phyloP scores from a whole-genome alignment of 2,888 invertebrate species.

The Drosophila phalerata region DNA sequence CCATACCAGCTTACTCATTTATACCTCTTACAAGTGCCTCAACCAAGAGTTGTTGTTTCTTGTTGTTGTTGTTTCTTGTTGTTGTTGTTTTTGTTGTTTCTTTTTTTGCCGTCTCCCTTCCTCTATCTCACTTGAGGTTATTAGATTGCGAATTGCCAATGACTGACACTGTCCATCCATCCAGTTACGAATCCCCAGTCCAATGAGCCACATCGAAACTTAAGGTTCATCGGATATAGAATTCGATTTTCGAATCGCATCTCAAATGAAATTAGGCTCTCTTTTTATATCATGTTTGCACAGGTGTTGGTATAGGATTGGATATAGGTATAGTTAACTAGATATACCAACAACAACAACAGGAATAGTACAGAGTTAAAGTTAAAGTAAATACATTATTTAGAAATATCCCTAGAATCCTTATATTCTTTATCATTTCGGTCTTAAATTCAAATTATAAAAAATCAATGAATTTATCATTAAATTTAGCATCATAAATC shows the following conservation, averaged over 20 bases:
- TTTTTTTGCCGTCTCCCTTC: not conserved
- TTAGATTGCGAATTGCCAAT: constrained; percentile 48
- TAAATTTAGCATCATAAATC: not conserved
- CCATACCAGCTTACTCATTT: constrained; percentile 17
- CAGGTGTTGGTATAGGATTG: not conserved
- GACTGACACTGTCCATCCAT: constrained; percentile 24
- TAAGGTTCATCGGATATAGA: constrained; percentile 48
- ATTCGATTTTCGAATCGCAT: constrained; percentile 55
- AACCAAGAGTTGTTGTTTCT: constrained; percentile 18
- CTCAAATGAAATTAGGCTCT: constrained; percentile 42
- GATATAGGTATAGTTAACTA: not conserved
- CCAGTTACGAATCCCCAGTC: constrained; percentile 3
- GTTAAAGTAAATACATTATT: not conserved
- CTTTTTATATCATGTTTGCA: constrained; percentile 4
- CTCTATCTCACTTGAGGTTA: constrained; percentile 32
- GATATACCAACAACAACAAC: too few relatives aligned
- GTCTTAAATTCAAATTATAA: not conserved
- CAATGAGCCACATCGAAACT: constrained; percentile 16
- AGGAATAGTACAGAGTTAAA: not conserved
- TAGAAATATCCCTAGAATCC: too few relatives aligned
- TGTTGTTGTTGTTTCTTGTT: not conserved
- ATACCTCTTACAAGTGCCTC: constrained; percentile 22
- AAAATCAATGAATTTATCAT: not conserved
- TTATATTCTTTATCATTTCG: too few relatives aligned
- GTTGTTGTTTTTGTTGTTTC: constrained; percentile 1